phyloP scores from a whole-genome alignment of 1,140 invertebrate species.

The Brachionus calyciflorus region DNA sequence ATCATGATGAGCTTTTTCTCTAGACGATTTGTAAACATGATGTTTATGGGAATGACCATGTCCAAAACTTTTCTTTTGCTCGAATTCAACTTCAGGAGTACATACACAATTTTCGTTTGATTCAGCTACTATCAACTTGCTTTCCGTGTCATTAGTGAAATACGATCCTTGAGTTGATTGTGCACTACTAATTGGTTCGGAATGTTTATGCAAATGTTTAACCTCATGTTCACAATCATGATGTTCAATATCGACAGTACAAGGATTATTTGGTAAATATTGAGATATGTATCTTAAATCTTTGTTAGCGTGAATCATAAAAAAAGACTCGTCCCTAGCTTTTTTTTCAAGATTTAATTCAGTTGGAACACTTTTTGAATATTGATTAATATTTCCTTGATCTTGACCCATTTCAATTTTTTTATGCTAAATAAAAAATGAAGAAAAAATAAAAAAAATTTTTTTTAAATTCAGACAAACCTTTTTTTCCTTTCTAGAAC shows the following conservation, averaged over 20 bases:
- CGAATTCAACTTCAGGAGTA: no score
- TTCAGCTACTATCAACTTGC: no score
- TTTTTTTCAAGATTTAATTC: not conserved
- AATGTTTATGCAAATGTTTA: no score
- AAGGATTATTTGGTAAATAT: no score
- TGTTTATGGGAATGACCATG: not conserved
- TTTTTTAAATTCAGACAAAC: not conserved
- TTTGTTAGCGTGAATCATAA: conserved; percentile 27
- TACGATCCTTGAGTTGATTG: no score
- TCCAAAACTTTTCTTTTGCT: no score
- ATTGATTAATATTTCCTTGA: not conserved
- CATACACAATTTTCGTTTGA: no score
- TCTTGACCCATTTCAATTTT: not conserved
- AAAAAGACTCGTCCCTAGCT: not conserved
- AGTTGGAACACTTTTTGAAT: not conserved
- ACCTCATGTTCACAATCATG: no score
- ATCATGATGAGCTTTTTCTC: conserved; percentile 36
- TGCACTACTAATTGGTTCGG: no score
- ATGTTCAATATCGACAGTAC: no score
- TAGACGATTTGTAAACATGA: conserved; percentile 1
- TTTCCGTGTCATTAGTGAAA: no score
- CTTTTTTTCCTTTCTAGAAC: conserved; percentile 28
- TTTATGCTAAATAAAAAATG: not conserved
- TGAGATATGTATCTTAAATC: not conserved
- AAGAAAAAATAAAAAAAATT: not conserved